A percentile compares a stretch with the other conserved stretches of the same genome.
These are phyloP conservation scores for Eupleurogrammus muticus DNA, from an alignment of 2,797 vertebrate genomes.

Conservation along the genomic window DNA sequence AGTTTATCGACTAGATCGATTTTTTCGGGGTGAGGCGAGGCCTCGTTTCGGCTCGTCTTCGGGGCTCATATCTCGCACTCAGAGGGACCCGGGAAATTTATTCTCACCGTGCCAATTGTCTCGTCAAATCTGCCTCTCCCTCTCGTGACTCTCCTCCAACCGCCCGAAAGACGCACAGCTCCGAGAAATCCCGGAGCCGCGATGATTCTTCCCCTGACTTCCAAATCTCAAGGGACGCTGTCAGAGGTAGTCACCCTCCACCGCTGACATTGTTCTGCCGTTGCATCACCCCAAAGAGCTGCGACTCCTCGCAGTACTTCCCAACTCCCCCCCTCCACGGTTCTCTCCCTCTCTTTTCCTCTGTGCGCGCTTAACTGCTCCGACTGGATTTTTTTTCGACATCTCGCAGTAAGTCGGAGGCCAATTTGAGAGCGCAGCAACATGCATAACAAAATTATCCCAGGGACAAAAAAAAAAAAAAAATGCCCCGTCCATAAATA, in stretches of 20 bases:
- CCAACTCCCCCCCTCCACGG: constrained; percentile 49
- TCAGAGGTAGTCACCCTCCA: constrained; percentile 76
- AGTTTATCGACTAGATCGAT: constrained; percentile 33
- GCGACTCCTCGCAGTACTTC: constrained; percentile 47
- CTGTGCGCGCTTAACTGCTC: constrained; percentile 52
- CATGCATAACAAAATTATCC: constrained; percentile 76
- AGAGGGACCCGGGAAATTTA: constrained; percentile 26
- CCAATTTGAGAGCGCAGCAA: constrained; percentile 76
- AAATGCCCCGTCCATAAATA: constrained; percentile 81
- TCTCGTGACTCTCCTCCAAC: constrained; percentile 50
- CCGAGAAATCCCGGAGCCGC: constrained; percentile 43
- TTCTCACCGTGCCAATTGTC: constrained; percentile 62
- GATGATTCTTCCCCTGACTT: constrained; percentile 53
- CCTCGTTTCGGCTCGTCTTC: constrained; percentile 47
- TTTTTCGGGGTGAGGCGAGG: constrained; percentile 10
- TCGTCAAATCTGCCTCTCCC: constrained; percentile 55
- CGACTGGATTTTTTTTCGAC: constrained; percentile 54
- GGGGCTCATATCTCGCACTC: constrained; percentile 29
- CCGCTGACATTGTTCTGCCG: constrained; percentile 67
- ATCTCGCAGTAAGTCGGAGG: constrained; percentile 57
- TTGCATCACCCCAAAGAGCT: constrained; percentile 59
- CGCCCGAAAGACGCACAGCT: constrained; percentile 50
- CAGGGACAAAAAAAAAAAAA: constrained; percentile 52
- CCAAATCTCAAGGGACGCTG: constrained; percentile 74
- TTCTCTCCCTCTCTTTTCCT: constrained; percentile 37